Conservation (phyloP, 1,140 invertebrate species). For the Dolichoris vasculosae region DNA sequence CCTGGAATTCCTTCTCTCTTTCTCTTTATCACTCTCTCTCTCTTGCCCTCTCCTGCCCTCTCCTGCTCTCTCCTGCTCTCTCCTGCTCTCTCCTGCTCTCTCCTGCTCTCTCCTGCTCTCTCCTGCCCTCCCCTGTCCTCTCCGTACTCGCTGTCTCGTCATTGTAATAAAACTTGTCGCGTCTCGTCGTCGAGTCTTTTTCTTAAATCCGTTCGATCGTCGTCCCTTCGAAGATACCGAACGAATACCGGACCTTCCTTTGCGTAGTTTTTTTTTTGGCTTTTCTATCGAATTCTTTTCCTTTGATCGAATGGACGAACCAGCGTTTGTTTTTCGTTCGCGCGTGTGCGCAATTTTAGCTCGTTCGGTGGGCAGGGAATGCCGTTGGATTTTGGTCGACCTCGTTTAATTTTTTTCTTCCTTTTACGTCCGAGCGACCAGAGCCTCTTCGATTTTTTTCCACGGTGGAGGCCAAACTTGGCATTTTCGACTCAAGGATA, state of each 20-base stretch:
- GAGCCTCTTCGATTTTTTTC: slow-evolving; percentile 9
- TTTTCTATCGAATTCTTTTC: neutral
- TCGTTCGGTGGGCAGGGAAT: neutral
- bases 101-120: neutral
- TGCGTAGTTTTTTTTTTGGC: neutral
- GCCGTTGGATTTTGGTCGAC: slow-evolving; percentile 18
- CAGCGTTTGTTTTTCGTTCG: neutral
- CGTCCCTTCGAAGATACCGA: neutral
- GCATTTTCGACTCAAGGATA: neutral
- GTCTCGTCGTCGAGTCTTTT: neutral
- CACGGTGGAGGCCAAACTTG: neutral
- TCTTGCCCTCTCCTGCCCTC: neutral
- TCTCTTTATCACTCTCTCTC: neutral
- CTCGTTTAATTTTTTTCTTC: slow-evolving; percentile 1
- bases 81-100: too few relatives aligned
- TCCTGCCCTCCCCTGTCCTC: neutral
- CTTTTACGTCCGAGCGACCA: neutral
- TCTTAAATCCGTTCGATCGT: neutral
- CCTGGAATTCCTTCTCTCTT: slow-evolving; percentile 17
- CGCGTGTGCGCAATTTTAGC: slow-evolving; percentile 3
- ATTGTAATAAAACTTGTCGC: neutral
- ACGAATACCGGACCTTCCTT: slow-evolving; percentile 25
- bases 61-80: too few relatives aligned
- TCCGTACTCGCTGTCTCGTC: neutral
- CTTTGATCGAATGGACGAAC: neutral